Evolutionary conservation across 2,888 invertebrate species (phyloP).

Genomic region (Acrocera orbiculus): DNA sequence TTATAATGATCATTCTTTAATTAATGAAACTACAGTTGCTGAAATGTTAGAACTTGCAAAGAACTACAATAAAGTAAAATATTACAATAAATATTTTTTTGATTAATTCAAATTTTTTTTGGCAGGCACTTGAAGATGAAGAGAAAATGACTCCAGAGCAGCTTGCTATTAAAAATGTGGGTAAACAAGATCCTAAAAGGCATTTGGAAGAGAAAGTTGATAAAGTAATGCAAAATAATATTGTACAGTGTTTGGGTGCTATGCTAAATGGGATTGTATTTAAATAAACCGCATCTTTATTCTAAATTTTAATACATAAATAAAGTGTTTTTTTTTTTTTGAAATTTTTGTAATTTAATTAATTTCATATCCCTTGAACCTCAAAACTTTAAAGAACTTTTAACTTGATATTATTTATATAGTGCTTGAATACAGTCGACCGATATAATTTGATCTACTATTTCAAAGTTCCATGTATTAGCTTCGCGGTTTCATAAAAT

Average conservation of each 20-base stretch:
- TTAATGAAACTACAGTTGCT: conserved; percentile 85
- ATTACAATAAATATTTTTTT: neutral
- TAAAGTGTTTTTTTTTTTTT: too few relatives aligned
- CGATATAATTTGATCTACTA: too few relatives aligned
- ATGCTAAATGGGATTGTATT: conserved; percentile 89
- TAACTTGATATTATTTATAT: too few relatives aligned
- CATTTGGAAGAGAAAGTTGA: conserved; percentile 98
- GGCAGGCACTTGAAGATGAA: conserved; percentile 87
- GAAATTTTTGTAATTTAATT: too few relatives aligned
- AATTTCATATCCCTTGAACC: too few relatives aligned
- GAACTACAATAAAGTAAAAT: conserved; percentile 84
- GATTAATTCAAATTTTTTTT: conserved; percentile 9
- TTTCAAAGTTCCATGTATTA: too few relatives aligned
- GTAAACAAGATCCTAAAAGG: conserved; percentile 96
- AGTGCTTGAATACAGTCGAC: too few relatives aligned
- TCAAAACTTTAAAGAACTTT: too few relatives aligned
- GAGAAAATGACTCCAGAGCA: conserved; percentile 99
- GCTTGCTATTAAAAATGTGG: conserved; percentile 97
- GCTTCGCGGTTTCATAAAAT: too few relatives aligned
- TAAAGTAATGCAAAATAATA: conserved; percentile 89
- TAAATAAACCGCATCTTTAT: conserved; percentile 42
- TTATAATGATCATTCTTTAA: conserved; percentile 80
- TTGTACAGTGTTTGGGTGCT: conserved; percentile 92
- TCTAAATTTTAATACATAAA: too few relatives aligned
- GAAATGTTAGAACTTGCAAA: conserved; percentile 96